Conservation (phyloP, 2,888 invertebrate species). For the Dryobotodes eremita region DNA sequence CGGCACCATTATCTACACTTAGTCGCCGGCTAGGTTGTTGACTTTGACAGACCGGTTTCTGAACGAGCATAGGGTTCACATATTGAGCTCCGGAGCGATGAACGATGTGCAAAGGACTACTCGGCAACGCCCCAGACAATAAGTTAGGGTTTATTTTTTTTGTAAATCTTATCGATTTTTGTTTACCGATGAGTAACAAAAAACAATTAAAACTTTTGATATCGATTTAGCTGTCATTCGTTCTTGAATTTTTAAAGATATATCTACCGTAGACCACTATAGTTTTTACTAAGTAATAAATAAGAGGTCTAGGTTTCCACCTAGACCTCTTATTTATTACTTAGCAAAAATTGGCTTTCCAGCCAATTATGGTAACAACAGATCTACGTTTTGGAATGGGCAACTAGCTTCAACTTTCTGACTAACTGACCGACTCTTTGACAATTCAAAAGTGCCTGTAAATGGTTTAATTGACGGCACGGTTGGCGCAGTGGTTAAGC, state of each 20-base stretch:
- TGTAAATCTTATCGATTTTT: conserved; percentile 1
- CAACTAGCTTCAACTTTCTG: no score
- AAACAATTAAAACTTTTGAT: not conserved
- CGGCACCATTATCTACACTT: not conserved
- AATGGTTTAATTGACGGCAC: no score
- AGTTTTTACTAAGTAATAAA: no score
- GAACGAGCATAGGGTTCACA: conserved; percentile 38
- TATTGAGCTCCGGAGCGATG: conserved; percentile 41
- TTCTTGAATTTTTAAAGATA: not conserved
- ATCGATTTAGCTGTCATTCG: not conserved
- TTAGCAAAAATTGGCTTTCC: no score
- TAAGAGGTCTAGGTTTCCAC: no score
- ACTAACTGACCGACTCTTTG: no score
- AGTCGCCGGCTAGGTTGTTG: conserved; percentile 44
- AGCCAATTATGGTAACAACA: no score
- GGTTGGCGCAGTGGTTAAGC: no score
- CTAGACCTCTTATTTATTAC: no score
- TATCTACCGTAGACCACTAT: no score
- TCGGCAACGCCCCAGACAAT: conserved; percentile 37
- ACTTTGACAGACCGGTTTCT: conserved; percentile 51
- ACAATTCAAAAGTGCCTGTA: no score
- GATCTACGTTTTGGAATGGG: no score
- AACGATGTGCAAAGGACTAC: conserved; percentile 43
- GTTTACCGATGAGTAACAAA: not conserved
- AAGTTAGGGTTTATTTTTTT: not conserved